Conservation (phyloP, 2,113 vertebrate species). For the Megaptera novaeangliae region DNA sequence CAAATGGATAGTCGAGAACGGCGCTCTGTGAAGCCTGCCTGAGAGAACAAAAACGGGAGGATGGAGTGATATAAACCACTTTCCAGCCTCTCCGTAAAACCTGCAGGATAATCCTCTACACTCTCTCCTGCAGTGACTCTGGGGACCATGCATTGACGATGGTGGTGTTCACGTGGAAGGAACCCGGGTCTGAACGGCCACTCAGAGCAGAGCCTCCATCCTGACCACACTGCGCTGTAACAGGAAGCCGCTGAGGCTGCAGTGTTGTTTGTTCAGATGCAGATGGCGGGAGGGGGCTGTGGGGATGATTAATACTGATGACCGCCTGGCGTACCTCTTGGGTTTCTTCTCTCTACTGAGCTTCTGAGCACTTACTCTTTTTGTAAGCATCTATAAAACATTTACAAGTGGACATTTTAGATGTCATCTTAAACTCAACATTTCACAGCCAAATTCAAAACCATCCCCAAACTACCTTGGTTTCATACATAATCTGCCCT, state of each 20-base stretch:
- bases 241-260: not conserved
- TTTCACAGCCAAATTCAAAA: not conserved
- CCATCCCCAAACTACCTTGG: not conserved
- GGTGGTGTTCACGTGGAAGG: not conserved
- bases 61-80: not conserved
- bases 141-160: not conserved
- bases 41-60: not conserved
- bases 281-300: not conserved
- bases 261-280: not conserved
- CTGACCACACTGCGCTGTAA: not conserved
- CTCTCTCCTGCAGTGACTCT: not conserved
- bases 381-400: not conserved
- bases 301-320: not conserved
- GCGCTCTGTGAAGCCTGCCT: not conserved
- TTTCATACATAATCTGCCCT: not conserved
- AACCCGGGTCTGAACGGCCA: not conserved
- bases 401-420: not conserved
- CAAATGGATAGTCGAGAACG: not conserved
- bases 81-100: not conserved
- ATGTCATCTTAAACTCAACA: not conserved
- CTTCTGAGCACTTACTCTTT: not conserved
- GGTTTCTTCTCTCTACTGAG: not conserved
- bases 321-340: not conserved
- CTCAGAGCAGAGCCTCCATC: not conserved
- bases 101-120: rapidly evolving